A percentile compares a stretch with the other conserved stretches of the same genome.
These are phyloP conservation scores for Thysanoteuthis rhombus DNA, from an alignment of 2,888 invertebrate species.

Conservation along the genomic window DNA sequence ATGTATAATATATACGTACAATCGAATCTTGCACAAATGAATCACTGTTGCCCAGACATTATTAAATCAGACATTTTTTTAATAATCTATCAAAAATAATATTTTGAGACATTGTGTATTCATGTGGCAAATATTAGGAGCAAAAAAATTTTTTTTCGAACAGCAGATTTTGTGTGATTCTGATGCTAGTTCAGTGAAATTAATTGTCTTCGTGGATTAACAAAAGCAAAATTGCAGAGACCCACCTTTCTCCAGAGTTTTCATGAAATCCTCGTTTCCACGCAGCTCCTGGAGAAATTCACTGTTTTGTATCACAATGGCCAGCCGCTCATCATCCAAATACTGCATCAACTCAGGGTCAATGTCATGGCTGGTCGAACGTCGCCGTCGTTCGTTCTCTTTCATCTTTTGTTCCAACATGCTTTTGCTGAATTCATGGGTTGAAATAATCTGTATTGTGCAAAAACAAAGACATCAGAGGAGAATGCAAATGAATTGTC, in stretches of 20 bases:
- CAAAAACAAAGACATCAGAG: neutral
- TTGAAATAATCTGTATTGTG: slow-evolving; percentile 43
- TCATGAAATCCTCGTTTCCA: slow-evolving; percentile 88
- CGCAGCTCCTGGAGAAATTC: slow-evolving; percentile 88
- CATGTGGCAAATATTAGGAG: too few species aligned
- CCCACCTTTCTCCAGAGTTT: slow-evolving; percentile 81
- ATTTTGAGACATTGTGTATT: too few species aligned
- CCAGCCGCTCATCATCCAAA: slow-evolving; percentile 84
- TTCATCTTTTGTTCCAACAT: slow-evolving; percentile 68
- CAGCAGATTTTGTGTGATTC: neutral
- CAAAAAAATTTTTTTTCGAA: too few species aligned
- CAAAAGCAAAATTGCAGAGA: neutral
- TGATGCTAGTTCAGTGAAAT: neutral
- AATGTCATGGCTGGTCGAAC: slow-evolving; percentile 54
- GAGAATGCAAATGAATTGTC: too few species aligned
- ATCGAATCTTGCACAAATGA: too few species aligned
- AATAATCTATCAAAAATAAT: too few species aligned
- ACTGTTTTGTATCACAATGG: slow-evolving; percentile 87
- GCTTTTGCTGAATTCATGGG: slow-evolving; percentile 59
- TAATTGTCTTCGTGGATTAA: neutral
- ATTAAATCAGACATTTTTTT: too few species aligned
- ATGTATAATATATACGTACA: too few species aligned
- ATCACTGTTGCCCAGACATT: too few species aligned
- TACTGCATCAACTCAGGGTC: slow-evolving; percentile 71
- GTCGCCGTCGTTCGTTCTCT: slow-evolving; percentile 68